Base-by-base conservation (phyloP, 2,797 vertebrate species). In the Schizopygopsis pylzovi region DNA sequence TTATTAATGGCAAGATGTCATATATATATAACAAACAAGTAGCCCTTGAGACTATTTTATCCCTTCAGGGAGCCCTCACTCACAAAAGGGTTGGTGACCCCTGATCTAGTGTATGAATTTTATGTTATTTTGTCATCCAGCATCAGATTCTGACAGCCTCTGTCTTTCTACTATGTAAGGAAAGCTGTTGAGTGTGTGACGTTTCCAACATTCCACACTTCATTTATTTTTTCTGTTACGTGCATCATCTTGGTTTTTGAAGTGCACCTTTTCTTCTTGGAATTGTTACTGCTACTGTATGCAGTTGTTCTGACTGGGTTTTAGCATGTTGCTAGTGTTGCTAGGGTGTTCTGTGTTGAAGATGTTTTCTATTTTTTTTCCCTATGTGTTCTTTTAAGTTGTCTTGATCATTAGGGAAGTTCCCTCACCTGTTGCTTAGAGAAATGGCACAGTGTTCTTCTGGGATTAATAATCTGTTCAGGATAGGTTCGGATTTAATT, bases 401-500 rank as follows among this genome's bases (percentile, higher is more conserved):
- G 4, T 6, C 1, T 39, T 47, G 41, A 47, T 68, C 1, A 52
- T 49, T 39, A 3, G 47, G 39, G 13, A 82, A 68, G 22, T 68
- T 61, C 28, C n/a, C 56, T 1, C n/a, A 52, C 18, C 10, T 28
- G 18, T 83, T 79, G 25, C 25, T 54, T 68, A 65, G 9, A 68
- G 37, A 43, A 56, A 54, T 11, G 1, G 8, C 22, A 33, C 54
- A 65, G 43, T 25, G n/a, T 45, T 76, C 41, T 20, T 56, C 56
- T 82, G 54, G 65, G 39, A 52, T 52, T 70, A 15, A 47, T 71
- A 78, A 82, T 78, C 87, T 82, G 41, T 45, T 82, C 65, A 79
- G 73, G 79, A 85, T 63, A 87, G 77, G 86, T 81, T 76, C 67
- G 47, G 22, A 43, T 81, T 85, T 87, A 85, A 87, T 87, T 81